Conservation (phyloP, 2,888 invertebrate species). For the Spisula solida region DNA sequence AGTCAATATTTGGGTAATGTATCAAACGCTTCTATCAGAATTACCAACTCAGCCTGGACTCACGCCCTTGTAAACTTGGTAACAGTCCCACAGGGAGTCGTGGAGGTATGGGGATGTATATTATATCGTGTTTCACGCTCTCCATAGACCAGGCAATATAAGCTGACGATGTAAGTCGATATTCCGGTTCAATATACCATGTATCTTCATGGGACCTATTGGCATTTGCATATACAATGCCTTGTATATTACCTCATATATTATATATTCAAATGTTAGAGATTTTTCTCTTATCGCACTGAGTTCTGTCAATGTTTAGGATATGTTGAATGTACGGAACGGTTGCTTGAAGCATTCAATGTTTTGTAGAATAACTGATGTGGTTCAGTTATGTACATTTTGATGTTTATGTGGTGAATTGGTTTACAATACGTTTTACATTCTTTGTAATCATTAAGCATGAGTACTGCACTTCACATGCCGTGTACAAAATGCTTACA, state of each 20-base stretch:
- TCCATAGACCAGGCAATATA: neutral
- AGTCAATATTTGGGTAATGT: neutral
- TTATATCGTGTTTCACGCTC: neutral
- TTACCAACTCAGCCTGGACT: neutral
- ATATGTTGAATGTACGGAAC: too few species aligned
- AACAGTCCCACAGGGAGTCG: neutral
- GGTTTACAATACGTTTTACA: too few species aligned
- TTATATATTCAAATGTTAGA: neutral
- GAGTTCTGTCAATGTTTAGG: too few species aligned
- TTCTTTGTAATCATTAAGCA: too few species aligned
- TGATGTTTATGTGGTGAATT: too few species aligned
- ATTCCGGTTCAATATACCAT: neutral
- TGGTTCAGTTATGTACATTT: too few species aligned
- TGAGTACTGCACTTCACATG: too few species aligned
- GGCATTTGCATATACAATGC: constrained; percentile 2
- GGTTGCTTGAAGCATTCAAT: too few species aligned
- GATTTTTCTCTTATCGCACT: neutral
- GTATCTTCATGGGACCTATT: neutral
- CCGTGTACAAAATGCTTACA: neutral
- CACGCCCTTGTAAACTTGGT: neutral
- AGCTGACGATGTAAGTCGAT: neutral
- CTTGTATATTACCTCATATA: neutral
- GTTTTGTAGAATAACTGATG: too few species aligned
- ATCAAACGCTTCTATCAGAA: neutral
- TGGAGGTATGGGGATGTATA: neutral